These are phyloP conservation scores for Thera obeliscata DNA, from an alignment of 2,888 invertebrate genomes.

Conservation along the genomic window DNA sequence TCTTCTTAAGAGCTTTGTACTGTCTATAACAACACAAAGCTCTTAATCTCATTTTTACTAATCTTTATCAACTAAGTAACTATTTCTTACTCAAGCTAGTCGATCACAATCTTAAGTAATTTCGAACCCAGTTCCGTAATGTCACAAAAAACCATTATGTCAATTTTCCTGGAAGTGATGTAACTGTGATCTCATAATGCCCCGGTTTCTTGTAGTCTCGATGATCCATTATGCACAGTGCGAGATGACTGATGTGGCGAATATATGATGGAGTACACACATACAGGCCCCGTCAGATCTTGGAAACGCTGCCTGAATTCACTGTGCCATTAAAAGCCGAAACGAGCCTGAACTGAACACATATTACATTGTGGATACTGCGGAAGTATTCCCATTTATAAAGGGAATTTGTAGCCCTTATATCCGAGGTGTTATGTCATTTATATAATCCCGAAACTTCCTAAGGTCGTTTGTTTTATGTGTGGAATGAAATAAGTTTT, in stretches of 20 bases:
- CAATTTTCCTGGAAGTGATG: constrained; percentile 24
- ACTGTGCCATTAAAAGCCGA: background rate
- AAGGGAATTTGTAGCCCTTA: constrained; percentile 27
- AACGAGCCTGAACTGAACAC: constrained; percentile 1
- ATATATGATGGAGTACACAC: background rate
- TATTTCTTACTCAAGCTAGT: background rate
- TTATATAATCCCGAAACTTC: constrained; percentile 22
- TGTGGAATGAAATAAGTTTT: constrained; percentile 6
- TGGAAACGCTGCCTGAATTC: background rate
- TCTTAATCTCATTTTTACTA: background rate
- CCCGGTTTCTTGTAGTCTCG: constrained; percentile 13
- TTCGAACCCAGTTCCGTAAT: constrained; percentile 1
- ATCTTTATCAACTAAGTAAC: background rate
- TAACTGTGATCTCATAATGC: constrained; percentile 17
- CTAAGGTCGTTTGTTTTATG: constrained; percentile 20
- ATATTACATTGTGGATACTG: constrained; percentile 4
- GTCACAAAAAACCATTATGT: constrained; percentile 17
- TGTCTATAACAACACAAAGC: no score
- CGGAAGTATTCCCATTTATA: constrained; percentile 33
- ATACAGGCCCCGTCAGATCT: background rate
- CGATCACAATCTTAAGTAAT: background rate
- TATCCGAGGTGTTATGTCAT: constrained; percentile 24
- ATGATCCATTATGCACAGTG: constrained; percentile 16
- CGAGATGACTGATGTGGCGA: constrained; percentile 8
- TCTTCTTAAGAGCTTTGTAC: no score